These are phyloP conservation scores for Calameuta idolon DNA, from an alignment of 2,888 invertebrate genomes.

Conservation along the genomic window DNA sequence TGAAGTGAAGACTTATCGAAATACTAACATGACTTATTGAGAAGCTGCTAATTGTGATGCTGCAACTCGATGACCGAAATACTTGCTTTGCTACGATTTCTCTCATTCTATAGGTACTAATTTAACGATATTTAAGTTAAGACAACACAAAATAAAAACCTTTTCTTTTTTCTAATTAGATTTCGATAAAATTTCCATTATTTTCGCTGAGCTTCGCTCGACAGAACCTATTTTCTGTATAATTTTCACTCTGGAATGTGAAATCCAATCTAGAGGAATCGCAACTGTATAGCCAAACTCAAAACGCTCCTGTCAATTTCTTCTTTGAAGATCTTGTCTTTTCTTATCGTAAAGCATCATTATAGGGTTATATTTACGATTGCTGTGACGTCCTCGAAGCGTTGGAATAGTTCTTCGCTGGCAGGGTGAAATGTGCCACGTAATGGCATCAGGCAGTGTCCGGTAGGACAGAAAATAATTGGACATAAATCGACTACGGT, in stretches of 20 bases:
- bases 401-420: conserved; percentile 4
- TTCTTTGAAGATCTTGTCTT: background rate
- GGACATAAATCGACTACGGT: conserved; percentile 47
- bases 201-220: background rate
- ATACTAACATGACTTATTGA: conserved; percentile 1
- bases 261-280: background rate
- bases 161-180: background rate
- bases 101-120: background rate
- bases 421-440: conserved; percentile 9
- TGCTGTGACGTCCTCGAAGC: background rate
- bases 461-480: conserved; percentile 45
- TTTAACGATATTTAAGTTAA: background rate
- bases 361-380: background rate
- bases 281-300: background rate
- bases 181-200: background rate
- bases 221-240: background rate
- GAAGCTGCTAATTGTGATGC: background rate
- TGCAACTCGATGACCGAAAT: background rate
- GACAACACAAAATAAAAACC: background rate
- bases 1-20: conserved; percentile 49
- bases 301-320: background rate
- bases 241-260: background rate
- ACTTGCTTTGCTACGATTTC: background rate
- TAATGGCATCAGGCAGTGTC: conserved; percentile 8
- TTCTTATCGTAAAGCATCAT: background rate